Conservation (phyloP, 2,888 invertebrate genomes). For the Antitype chi region DNA sequence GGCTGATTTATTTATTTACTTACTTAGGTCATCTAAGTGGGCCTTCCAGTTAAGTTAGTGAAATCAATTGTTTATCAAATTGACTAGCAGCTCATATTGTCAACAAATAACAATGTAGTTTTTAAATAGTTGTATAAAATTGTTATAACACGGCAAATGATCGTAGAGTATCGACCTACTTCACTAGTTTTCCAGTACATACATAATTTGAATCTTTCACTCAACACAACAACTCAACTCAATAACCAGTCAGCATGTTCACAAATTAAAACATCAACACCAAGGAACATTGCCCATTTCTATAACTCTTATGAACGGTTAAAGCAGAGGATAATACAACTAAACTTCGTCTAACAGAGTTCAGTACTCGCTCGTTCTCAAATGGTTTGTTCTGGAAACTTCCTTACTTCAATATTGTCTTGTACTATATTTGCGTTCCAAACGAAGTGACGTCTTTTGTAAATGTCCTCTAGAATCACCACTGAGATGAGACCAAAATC, state of each 20-base stretch:
- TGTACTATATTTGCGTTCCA: constrained; percentile 46
- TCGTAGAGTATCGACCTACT: too few relatives aligned
- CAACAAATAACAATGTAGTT: not conserved
- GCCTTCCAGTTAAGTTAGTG: too few relatives aligned
- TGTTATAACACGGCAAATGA: too few relatives aligned
- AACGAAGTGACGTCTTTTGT: constrained; percentile 39
- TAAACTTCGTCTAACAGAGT: constrained; percentile 26
- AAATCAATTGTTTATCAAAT: not conserved
- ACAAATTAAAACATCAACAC: constrained; percentile 4
- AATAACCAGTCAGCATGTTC: not conserved
- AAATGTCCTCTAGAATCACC: constrained; percentile 36
- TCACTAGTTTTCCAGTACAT: too few relatives aligned
- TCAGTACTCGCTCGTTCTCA: constrained; percentile 27
- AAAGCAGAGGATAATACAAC: constrained; percentile 11
- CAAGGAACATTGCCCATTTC: constrained; percentile 14
- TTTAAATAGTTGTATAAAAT: not conserved
- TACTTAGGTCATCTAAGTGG: not conserved
- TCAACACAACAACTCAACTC: not conserved
- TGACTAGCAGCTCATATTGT: not conserved
- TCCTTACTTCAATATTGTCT: constrained; percentile 49
- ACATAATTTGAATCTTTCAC: too few relatives aligned
- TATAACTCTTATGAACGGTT: not conserved
- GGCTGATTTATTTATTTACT: not conserved
- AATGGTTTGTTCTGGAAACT: constrained; percentile 39
- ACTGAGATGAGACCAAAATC: constrained; percentile 17